phyloP scores from a whole-genome alignment of 2,888 invertebrate genomes.

The Drosophila picticornis region DNA sequence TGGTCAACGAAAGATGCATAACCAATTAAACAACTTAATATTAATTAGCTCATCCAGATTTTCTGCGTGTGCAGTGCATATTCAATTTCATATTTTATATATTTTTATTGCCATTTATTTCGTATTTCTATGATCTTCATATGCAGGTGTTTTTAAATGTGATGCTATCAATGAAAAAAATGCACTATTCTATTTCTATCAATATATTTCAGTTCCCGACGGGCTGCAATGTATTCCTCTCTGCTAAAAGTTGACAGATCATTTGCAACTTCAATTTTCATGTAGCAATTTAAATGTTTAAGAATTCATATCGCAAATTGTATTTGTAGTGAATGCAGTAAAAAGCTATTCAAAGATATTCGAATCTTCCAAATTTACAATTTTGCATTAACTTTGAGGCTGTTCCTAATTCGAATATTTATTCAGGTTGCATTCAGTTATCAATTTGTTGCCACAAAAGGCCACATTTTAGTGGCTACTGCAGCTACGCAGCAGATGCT shows the following conservation, averaged over 20 bases:
- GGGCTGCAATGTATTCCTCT: neutral
- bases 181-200: neutral
- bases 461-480: slow-evolving; percentile 24
- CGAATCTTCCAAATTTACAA: neutral
- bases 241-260: neutral
- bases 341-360: neutral
- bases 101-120: neutral
- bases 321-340: neutral
- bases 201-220: neutral
- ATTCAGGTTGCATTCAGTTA: slow-evolving; percentile 9
- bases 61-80: neutral
- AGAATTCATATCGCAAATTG: too few relatives aligned
- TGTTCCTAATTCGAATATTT: neutral
- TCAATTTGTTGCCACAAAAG: slow-evolving; percentile 9
- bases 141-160: neutral
- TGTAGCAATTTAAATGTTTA: neutral
- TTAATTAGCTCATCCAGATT: neutral
- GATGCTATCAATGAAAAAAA: neutral
- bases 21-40: neutral
- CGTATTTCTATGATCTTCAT: neutral
- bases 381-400: neutral
- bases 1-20: neutral
- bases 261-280: neutral
- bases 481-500: slow-evolving; percentile 36
- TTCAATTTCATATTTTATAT: neutral